Base-by-base conservation (phyloP, 2,113 vertebrate genomes). In the Brachypteracias leptosomus region DNA sequence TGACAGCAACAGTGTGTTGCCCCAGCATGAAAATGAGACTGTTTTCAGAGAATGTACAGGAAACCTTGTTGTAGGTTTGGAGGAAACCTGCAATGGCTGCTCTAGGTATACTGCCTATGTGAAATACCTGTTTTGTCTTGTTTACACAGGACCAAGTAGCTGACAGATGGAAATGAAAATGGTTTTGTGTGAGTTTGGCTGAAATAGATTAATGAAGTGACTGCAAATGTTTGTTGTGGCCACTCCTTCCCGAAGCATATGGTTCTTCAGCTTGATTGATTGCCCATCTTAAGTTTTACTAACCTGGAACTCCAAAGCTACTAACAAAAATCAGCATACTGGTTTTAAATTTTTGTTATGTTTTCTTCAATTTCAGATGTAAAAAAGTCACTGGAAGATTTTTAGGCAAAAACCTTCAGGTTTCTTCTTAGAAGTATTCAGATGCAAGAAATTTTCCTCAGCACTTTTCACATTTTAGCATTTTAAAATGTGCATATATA, bases 101-200 rank as follows among this genome's bases (percentile, higher is more conserved):
- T 77, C 14, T 46, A 16, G 9, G 10, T 35, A n/a, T 36, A 13
- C 6, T 1, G 0, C 25, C 8, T 24, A 1, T 28, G n/a, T 29
- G 58, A 66, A 76, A 19, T 36, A 8, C 35, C 54, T 58, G 38
- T 8, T 81, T 63, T 62, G 10, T n/a, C 42, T 52, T 51, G 9
- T 76, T 29, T 70, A n/a, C 6, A 13, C 16, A 16, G 25, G 33
- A 26, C 16, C 18, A 75, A 44, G 14, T 24, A 57, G 62, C 19
- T 44, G 65, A 40, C 15, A 47, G 42, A 15, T 42, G 61, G 61
- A 54, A 66, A 47, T 15, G 2, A 63, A 70, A 73, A 58, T n/a
- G 3, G 6, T 40, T 81, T 76, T 49, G 11, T 21, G 31, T 3
- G 40, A 3, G 3, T 29, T 51, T 72, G 25, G 14, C n/a, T 58